Conservation (phyloP, 1,140 invertebrate species). For the Caenorhabditis brenneri region DNA sequence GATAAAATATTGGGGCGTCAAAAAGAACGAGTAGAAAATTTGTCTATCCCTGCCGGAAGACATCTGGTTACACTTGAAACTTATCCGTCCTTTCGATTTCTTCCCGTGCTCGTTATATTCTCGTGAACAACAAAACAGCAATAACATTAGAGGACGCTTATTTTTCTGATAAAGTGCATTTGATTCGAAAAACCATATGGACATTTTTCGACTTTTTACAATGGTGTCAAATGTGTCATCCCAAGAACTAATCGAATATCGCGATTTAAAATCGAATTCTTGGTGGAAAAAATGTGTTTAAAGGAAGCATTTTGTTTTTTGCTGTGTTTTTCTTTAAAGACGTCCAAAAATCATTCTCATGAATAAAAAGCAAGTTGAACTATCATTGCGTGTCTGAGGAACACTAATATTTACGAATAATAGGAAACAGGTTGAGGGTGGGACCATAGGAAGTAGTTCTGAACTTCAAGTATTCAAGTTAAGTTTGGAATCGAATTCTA, state of each 20-base stretch:
- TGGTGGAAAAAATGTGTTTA: neutral
- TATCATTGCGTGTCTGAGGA: neutral
- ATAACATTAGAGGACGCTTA: neutral
- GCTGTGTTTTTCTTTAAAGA: neutral
- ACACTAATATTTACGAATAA: neutral
- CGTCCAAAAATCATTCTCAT: conserved; percentile 1
- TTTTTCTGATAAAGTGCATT: neutral
- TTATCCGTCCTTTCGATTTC: neutral
- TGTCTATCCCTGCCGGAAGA: neutral
- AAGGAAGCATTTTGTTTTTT: neutral
- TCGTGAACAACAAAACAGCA: neutral
- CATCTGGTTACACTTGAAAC: conserved; percentile 40
- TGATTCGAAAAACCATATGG: neutral
- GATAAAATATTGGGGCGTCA: conserved; percentile 35
- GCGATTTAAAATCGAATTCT: neutral
- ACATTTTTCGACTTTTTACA: neutral
- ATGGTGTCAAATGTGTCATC: conserved; percentile 22
- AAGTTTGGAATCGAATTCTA: no score
- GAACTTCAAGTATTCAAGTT: no score
- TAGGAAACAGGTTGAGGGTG: no score
- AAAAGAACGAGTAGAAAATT: neutral
- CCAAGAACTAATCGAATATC: neutral
- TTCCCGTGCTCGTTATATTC: neutral
- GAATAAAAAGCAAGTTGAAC: neutral
- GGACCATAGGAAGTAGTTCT: no score